Evolutionary conservation across 2,888 invertebrate species (phyloP).

Genomic region (Notodonta dromedarius): DNA sequence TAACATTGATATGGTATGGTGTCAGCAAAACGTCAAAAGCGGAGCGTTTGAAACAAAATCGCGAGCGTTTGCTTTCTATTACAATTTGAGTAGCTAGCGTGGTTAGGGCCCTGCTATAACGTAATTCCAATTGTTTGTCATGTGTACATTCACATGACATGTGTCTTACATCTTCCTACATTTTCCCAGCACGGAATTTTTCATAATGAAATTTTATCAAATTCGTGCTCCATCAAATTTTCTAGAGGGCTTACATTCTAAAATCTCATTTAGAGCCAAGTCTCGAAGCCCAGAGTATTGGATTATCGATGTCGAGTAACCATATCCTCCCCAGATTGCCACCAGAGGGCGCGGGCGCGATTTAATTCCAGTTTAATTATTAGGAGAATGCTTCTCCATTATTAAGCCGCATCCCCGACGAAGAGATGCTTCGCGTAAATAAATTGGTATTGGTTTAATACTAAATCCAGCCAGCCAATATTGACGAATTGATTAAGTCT

Average conservation of each 20-base stretch:
- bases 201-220: neutral
- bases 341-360: conserved; percentile 30
- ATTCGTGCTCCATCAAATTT: conserved; percentile 15
- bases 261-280: conserved; percentile 42
- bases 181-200: neutral
- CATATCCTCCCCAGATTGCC: conserved; percentile 41
- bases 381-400: conserved; percentile 31
- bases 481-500: conserved; percentile 10
- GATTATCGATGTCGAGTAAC: conserved; percentile 48
- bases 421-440: conserved; percentile 16
- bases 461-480: conserved; percentile 25
- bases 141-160: too few species aligned
- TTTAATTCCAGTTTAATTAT: conserved; percentile 50
- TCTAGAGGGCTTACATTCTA: conserved; percentile 26
- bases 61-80: too few species aligned
- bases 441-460: conserved; percentile 26
- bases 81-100: too few species aligned
- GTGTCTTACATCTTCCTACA: neutral
- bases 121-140: too few species aligned
- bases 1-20: too few species aligned
- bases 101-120: too few species aligned
- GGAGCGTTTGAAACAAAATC: too few species aligned
- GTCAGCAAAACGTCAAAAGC: too few species aligned
- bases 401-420: conserved; percentile 20
- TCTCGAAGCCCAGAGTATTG: conserved; percentile 33